phyloP scores from a whole-genome alignment of 2,113 vertebrate genomes.

The Sinosuthora webbiana region DNA sequence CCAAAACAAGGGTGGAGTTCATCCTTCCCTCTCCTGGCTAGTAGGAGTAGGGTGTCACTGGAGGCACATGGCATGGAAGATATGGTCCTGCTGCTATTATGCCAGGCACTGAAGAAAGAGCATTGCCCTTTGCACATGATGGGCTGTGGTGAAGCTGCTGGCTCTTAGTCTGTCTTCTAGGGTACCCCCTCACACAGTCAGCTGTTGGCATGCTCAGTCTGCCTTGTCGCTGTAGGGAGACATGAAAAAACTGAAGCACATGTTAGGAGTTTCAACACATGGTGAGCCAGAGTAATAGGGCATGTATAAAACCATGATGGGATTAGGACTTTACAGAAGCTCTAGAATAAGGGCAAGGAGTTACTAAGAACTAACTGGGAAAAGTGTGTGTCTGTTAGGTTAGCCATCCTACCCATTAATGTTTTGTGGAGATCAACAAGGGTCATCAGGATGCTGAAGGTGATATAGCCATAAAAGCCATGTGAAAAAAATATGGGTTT shows the following conservation, averaged over 20 bases:
- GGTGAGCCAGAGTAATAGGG: background rate
- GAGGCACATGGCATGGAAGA: background rate
- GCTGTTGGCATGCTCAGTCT: background rate
- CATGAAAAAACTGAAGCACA: background rate
- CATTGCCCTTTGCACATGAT: background rate
- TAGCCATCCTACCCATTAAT: background rate
- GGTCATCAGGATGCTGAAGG: background rate
- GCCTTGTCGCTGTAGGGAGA: background rate
- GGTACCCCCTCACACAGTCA: background rate
- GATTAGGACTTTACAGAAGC: background rate
- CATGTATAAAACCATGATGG: background rate
- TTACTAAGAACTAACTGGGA: background rate
- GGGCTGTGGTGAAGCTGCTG: background rate
- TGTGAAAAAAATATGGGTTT: background rate
- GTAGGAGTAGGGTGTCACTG: background rate
- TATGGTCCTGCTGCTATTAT: background rate
- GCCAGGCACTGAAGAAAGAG: rapidly evolving
- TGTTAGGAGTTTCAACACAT: rapidly evolving
- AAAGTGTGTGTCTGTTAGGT: background rate
- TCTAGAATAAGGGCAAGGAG: background rate
- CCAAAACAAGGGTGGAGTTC: background rate
- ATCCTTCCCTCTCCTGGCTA: background rate
- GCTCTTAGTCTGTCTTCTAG: background rate
- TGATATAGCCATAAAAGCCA: background rate
- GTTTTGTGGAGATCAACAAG: background rate